These are phyloP conservation scores for Parapsyche elsis DNA, from an alignment of 1,140 invertebrate genomes.

Conservation along the genomic window DNA sequence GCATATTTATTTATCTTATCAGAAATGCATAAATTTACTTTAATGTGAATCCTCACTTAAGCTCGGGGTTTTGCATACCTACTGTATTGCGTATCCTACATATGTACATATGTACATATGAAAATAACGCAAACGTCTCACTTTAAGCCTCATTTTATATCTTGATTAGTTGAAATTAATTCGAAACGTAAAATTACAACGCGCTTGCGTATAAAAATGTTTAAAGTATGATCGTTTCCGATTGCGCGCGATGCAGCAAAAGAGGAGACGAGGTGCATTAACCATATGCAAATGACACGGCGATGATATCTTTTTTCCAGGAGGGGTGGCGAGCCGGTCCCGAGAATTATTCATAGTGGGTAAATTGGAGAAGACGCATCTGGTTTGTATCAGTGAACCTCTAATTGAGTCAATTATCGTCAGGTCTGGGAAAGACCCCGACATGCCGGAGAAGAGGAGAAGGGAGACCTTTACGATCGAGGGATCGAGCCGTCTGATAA, in stretches of 20 bases:
- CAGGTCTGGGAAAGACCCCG: neutral
- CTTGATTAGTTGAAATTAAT: neutral
- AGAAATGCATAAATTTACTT: too few species aligned
- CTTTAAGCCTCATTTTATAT: too few species aligned
- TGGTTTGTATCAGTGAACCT: conserved; percentile 53
- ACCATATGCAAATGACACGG: conserved; percentile 17
- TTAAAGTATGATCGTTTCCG: conserved; percentile 6
- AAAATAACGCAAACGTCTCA: too few species aligned
- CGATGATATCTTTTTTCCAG: conserved; percentile 31
- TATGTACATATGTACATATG: too few species aligned
- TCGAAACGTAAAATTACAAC: neutral
- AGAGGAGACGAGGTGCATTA: conserved; percentile 17
- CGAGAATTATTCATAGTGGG: conserved; percentile 11
- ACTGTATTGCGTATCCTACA: too few species aligned
- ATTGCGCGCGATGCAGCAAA: conserved; percentile 4
- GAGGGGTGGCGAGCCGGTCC: neutral
- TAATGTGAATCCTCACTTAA: too few species aligned
- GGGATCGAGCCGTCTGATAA: conserved; percentile 36
- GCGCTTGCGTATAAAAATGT: conserved; percentile 3
- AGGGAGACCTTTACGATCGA: conserved; percentile 43
- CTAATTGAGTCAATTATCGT: conserved; percentile 56
- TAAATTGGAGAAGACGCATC: conserved; percentile 40
- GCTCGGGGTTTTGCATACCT: too few species aligned
- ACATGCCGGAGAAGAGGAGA: too few species aligned
- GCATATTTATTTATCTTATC: too few species aligned